These are phyloP conservation scores for Cremastobaeus sp. DNA, from an alignment of 2,888 invertebrate species.

Conservation along the genomic window DNA sequence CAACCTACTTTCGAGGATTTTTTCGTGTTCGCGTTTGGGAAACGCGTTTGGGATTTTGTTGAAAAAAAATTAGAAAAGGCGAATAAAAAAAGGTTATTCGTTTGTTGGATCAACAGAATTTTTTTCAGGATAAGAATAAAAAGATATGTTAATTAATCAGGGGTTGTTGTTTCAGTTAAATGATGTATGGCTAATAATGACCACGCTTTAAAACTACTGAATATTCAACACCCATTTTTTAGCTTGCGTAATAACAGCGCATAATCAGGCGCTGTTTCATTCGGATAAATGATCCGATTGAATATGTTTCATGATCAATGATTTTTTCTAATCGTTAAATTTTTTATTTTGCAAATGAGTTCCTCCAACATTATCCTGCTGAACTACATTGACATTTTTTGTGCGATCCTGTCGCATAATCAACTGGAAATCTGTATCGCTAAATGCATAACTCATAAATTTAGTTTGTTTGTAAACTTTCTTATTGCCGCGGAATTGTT, in stretches of 20 bases:
- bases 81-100: too few species aligned
- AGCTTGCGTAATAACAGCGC: conserved; percentile 55
- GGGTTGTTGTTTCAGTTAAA: conserved; percentile 58
- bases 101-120: conserved; percentile 2
- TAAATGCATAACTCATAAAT: conserved; percentile 49
- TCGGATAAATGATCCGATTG: conserved; percentile 60
- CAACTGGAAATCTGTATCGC: conserved; percentile 40
- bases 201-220: conserved; percentile 55
- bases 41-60: too few species aligned
- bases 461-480: conserved; percentile 53
- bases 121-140: conserved; percentile 25
- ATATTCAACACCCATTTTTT: conserved; percentile 58
- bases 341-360: conserved; percentile 58
- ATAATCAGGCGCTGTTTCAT: conserved; percentile 50
- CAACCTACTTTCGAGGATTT: conserved; percentile 24
- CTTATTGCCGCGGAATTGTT: conserved; percentile 38
- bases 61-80: background rate
- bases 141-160: conserved; percentile 41
- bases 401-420: conserved; percentile 50
- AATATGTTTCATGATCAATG: conserved; percentile 61
- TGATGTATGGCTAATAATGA: conserved; percentile 59
- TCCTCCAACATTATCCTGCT: conserved; percentile 51
- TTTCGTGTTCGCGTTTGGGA: background rate
- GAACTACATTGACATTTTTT: conserved; percentile 57
- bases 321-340: conserved; percentile 52